These are phyloP conservation scores for Diorhabda carinulata DNA, from an alignment of 1,140 invertebrate genomes.

Conservation along the genomic window DNA sequence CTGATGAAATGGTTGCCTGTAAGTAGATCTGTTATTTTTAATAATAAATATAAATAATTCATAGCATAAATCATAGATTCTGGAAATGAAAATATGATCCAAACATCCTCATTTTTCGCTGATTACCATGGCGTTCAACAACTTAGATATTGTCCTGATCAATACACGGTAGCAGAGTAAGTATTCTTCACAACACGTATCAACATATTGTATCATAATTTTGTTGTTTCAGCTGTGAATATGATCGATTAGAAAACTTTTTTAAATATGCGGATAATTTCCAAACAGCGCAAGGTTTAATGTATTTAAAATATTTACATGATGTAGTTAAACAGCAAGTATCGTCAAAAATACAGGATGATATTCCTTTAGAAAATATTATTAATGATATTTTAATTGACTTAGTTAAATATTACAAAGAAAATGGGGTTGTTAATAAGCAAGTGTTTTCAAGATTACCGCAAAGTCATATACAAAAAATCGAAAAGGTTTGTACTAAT, in stretches of 20 bases:
- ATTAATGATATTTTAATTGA: constrained; percentile 24
- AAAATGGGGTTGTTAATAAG: constrained; percentile 13
- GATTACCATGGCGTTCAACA: constrained; percentile 33
- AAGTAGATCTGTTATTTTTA: neutral
- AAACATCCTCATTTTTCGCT: constrained; percentile 26
- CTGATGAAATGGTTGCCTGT: neutral
- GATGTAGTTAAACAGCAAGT: constrained; percentile 27
- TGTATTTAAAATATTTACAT: constrained; percentile 29
- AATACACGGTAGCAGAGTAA: constrained; percentile 25
- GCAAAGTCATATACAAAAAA: constrained; percentile 24
- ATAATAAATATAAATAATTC: neutral
- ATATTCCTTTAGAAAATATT: constrained; percentile 26
- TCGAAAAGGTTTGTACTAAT: constrained; percentile 19
- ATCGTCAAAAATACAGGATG: constrained; percentile 20
- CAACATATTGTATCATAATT: neutral
- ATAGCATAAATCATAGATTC: neutral
- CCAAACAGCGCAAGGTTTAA: constrained; percentile 20
- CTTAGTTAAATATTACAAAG: constrained; percentile 24
- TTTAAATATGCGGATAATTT: constrained; percentile 29
- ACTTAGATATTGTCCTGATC: constrained; percentile 13
- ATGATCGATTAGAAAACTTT: constrained; percentile 25
- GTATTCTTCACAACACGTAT: neutral
- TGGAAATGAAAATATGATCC: neutral
- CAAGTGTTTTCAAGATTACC: constrained; percentile 26
- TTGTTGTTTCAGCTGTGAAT: constrained; percentile 29